phyloP scores from a whole-genome alignment of 2,888 invertebrate species.

The Phasia obesa region DNA sequence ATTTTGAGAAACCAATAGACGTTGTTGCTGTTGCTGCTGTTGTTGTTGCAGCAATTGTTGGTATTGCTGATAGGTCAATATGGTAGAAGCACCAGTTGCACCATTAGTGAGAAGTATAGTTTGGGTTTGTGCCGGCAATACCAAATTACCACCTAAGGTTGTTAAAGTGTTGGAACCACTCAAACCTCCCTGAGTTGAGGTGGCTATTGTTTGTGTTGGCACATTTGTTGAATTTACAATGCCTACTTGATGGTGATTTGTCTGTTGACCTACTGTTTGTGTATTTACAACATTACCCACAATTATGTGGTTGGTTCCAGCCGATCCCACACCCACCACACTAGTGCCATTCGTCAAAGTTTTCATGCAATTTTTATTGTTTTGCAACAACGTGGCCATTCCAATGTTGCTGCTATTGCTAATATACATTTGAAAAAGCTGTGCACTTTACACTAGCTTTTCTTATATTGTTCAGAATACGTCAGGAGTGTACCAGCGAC shows the following conservation, averaged over 20 bases:
- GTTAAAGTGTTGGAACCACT: constrained; percentile 63
- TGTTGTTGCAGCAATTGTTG: constrained; percentile 73
- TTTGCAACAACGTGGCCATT: constrained; percentile 93
- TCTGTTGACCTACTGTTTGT: constrained; percentile 50
- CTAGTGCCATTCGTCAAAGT: constrained; percentile 86
- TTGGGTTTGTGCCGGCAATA: constrained; percentile 71
- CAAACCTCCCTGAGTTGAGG: constrained; percentile 59
- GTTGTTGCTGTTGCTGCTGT: constrained; percentile 73
- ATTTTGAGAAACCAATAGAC: constrained; percentile 80
- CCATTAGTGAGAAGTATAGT: constrained; percentile 72
- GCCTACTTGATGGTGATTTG: constrained; percentile 45
- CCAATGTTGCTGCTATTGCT: constrained; percentile 78
- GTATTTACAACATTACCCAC: constrained; percentile 67
- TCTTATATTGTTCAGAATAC: background rate
- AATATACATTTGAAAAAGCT: constrained; percentile 75
- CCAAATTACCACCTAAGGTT: constrained; percentile 67
- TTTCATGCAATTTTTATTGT: constrained; percentile 89
- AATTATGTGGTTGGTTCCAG: constrained; percentile 67
- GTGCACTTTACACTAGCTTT: constrained; percentile 25
- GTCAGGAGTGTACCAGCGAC: background rate
- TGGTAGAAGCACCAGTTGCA: constrained; percentile 71
- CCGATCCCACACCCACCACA: constrained; percentile 63
- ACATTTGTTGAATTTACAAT: constrained; percentile 59
- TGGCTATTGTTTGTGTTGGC: constrained; percentile 61
- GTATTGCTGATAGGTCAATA: constrained; percentile 72